Conservation (phyloP, 2,888 invertebrate species). For the Mythimna ferrago region DNA sequence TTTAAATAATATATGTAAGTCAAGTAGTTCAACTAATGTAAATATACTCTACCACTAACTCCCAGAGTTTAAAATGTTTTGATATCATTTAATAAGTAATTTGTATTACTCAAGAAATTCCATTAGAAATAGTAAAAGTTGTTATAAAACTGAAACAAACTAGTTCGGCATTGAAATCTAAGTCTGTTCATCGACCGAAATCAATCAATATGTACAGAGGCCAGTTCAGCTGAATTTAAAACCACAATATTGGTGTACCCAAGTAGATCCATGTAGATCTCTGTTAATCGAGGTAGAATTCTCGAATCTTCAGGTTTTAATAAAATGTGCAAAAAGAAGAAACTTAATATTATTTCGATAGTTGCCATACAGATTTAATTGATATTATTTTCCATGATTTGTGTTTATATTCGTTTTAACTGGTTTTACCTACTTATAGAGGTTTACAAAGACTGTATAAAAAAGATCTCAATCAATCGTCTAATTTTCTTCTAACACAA, state of each 20-base stretch:
- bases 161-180: constrained; percentile 46
- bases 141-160: constrained; percentile 10
- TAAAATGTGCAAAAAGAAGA: not conserved
- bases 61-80: too few relatives aligned
- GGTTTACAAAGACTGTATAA: not conserved
- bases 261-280: too few relatives aligned
- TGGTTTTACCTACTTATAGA: not conserved
- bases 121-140: constrained; percentile 1
- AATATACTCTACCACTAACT: too few relatives aligned
- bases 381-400: too few relatives aligned
- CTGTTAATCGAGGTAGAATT: not conserved
- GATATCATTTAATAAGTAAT: too few relatives aligned
- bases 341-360: not conserved
- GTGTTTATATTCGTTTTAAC: not conserved
- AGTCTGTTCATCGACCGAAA: constrained; percentile 55
- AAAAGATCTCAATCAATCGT: not conserved
- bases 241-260: constrained; percentile 1
- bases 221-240: constrained; percentile 19
- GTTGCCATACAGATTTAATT: too few relatives aligned
- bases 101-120: too few relatives aligned
- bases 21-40: too few relatives aligned
- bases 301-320: not conserved
- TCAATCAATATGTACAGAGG: constrained; percentile 62
- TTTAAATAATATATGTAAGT: too few relatives aligned
- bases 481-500: not conserved